A percentile compares a stretch with the other conserved stretches of the same genome.
phyloP scores from a whole-genome alignment of 2,797 vertebrate species.

The Limnodromus scolopaceus region DNA sequence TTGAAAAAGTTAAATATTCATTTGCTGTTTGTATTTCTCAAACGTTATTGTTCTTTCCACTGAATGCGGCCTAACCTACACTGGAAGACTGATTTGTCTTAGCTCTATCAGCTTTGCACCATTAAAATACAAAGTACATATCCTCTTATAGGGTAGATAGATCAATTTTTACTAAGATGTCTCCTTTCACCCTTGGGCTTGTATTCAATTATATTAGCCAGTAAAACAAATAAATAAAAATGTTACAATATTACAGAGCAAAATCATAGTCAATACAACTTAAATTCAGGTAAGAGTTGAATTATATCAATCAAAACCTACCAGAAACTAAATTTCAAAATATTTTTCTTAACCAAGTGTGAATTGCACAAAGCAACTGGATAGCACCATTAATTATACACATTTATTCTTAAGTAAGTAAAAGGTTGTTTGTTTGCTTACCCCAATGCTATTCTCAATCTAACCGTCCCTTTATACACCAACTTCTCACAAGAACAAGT shows the following conservation, averaged over 20 bases:
- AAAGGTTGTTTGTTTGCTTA: background rate
- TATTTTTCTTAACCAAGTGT: background rate
- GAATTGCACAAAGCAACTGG: background rate
- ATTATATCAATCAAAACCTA: background rate
- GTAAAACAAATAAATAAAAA: background rate
- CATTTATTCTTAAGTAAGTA: background rate
- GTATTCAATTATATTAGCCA: background rate
- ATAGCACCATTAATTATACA: fast-evolving
- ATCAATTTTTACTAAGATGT: background rate
- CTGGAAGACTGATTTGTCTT: background rate
- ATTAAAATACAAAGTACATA: background rate
- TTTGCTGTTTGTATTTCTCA: background rate
- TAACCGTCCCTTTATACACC: background rate
- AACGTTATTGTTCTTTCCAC: background rate
- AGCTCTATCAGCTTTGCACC: background rate
- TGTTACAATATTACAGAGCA: background rate
- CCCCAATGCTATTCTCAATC: background rate
- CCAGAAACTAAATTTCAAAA: background rate
- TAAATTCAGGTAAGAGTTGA: background rate
- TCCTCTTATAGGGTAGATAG: background rate
- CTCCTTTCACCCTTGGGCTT: background rate
- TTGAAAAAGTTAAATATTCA: background rate
- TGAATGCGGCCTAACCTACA: background rate
- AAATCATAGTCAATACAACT: background rate
- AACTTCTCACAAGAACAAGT: background rate